These are phyloP conservation scores for Drosophila tripunctata DNA, from an alignment of 2,888 invertebrate species.

Conservation along the genomic window DNA sequence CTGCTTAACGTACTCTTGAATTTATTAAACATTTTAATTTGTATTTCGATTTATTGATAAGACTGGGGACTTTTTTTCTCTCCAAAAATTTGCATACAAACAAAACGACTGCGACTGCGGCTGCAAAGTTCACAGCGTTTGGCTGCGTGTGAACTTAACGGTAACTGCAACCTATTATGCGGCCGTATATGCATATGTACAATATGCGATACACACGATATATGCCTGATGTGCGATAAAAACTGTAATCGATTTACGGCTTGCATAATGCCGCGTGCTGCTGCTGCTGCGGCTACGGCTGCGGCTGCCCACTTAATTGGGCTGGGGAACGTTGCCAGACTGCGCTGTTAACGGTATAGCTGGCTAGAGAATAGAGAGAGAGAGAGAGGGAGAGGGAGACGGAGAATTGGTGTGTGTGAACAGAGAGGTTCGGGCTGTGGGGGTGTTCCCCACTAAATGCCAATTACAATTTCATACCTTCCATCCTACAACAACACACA, in stretches of 20 bases:
- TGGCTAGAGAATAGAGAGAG: too few relatives aligned
- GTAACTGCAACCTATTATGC: constrained; percentile 42
- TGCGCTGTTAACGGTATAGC: too few relatives aligned
- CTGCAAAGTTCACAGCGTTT: not conserved
- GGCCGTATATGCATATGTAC: too few relatives aligned
- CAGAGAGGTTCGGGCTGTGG: not conserved
- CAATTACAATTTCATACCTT: constrained; percentile 42
- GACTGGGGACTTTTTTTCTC: constrained; percentile 41
- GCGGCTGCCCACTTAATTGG: constrained; percentile 32
- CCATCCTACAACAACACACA: not conserved
- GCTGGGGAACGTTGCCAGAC: constrained; percentile 32
- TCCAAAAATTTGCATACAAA: constrained; percentile 59
- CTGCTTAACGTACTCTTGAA: constrained; percentile 1
- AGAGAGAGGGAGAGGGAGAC: too few relatives aligned
- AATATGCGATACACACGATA: too few relatives aligned
- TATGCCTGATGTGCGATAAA: too few relatives aligned
- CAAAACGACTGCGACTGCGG: constrained; percentile 42
- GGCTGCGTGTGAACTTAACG: constrained; percentile 49
- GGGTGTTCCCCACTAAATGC: constrained; percentile 34
- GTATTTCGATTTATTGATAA: constrained; percentile 47
- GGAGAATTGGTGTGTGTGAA: too few relatives aligned
- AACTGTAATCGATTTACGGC: constrained; percentile 50
- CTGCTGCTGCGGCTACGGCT: constrained; percentile 7
- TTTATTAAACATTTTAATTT: constrained; percentile 42
- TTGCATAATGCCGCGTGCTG: constrained; percentile 54